phyloP scores from a whole-genome alignment of 2,888 invertebrate species.

The Rambutsinella grinnellia region DNA sequence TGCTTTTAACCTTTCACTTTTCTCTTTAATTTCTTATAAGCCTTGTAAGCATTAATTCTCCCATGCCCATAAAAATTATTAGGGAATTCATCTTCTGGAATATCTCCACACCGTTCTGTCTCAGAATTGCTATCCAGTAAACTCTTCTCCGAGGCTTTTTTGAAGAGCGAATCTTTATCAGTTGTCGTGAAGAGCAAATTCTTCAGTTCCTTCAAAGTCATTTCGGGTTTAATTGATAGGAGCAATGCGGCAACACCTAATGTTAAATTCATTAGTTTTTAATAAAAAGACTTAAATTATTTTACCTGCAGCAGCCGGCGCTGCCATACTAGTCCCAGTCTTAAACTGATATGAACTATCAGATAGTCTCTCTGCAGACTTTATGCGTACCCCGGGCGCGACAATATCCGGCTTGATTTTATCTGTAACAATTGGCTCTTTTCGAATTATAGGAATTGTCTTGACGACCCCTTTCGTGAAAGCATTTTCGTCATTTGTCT shows the following conservation, averaged over 20 bases:
- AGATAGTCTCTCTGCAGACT: constrained; percentile 10
- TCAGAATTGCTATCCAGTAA: background rate
- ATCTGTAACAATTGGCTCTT: background rate
- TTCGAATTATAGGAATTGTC: too few relatives aligned
- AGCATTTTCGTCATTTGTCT: background rate
- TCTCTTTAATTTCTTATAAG: constrained; percentile 42
- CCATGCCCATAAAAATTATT: constrained; percentile 39
- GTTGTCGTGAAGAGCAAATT: constrained; percentile 15
- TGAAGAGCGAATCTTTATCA: too few relatives aligned
- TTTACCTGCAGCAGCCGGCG: constrained; percentile 22
- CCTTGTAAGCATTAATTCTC: constrained; percentile 24
- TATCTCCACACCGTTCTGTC: constrained; percentile 18
- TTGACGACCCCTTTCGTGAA: background rate
- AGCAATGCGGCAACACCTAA: constrained; percentile 43
- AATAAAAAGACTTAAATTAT: too few relatives aligned
- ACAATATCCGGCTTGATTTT: constrained; percentile 31
- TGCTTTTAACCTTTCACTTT: too few relatives aligned
- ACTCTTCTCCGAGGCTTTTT: too few relatives aligned
- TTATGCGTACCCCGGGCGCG: constrained; percentile 32
- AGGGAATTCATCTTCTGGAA: constrained; percentile 14
- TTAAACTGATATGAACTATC: constrained; percentile 21
- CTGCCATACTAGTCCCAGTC: constrained; percentile 44
- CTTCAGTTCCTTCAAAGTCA: constrained; percentile 23
- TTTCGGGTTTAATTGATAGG: constrained; percentile 24
- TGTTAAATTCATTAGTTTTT: too few relatives aligned